phyloP scores from a whole-genome alignment of 2,113 vertebrate genomes.

The Dendropsophus ebraccatus region DNA sequence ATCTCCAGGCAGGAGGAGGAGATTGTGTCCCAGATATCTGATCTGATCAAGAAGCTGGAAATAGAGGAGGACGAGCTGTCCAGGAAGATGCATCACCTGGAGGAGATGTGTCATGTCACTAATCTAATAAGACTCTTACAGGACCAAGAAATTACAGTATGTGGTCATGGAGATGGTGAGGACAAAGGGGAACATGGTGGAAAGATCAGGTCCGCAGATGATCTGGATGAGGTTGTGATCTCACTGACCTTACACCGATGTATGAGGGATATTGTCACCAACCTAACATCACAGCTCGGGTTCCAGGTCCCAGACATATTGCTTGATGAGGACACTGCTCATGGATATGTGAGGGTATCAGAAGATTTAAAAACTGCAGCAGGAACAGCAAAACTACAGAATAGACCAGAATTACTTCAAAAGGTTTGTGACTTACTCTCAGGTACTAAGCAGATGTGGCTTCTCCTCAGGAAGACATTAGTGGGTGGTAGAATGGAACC shows the following conservation, averaged over 20 bases:
- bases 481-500: neutral
- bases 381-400: neutral
- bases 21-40: no score
- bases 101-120: no score
- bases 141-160: no score
- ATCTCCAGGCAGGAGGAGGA: no score
- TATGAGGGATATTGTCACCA: neutral
- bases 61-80: no score
- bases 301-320: neutral
- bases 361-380: neutral
- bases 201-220: neutral
- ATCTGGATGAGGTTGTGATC: conserved; percentile 6
- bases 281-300: neutral
- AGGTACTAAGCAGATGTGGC: neutral
- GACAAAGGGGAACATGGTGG: no score
- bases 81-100: no score
- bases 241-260: neutral
- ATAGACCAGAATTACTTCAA: neutral
- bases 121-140: no score
- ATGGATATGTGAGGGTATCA: neutral
- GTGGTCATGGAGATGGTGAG: no score
- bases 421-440: neutral
- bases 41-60: no score
- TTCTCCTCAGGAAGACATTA: conserved; percentile 12
- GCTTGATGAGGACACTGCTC: neutral